Percentiles rank a stretch among this genome's conserved stretches.
Conservation (phyloP, 2,113 vertebrate genomes). For the Boleophthalmus pectinirostris region DNA sequence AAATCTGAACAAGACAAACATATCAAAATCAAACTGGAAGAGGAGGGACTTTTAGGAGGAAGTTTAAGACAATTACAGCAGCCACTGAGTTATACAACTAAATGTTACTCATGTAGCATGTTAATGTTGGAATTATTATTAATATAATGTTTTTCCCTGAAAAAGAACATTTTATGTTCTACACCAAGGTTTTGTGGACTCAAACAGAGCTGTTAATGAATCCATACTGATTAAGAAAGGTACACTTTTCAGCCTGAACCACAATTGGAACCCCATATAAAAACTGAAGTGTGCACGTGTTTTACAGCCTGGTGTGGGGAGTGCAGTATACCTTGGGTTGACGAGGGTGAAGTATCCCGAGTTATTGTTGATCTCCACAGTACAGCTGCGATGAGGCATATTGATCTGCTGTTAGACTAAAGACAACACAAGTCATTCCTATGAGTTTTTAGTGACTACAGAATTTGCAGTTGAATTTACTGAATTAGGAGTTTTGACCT, state of each 20-base stretch:
- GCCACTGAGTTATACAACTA: too few relatives aligned
- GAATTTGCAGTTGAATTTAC: not conserved
- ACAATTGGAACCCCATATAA: not conserved
- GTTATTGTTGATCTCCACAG: constrained; percentile 58
- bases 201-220: too few relatives aligned
- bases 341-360: constrained; percentile 47
- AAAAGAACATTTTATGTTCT: too few relatives aligned
- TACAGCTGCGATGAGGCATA: constrained; percentile 58
- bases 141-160: too few relatives aligned
- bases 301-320: not conserved
- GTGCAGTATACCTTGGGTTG: constrained; percentile 48
- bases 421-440: not conserved
- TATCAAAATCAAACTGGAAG: not conserved
- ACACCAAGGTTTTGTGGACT: too few relatives aligned
- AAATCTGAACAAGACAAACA: not conserved
- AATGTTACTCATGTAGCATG: too few relatives aligned
- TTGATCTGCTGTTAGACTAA: constrained; percentile 17
- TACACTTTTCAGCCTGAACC: not conserved
- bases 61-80: too few relatives aligned
- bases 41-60: too few relatives aligned
- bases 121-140: too few relatives aligned
- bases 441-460: not conserved
- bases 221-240: not conserved
- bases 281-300: not conserved
- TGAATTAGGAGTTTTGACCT: not conserved